These are phyloP conservation scores for Lucilia cuprina DNA, from an alignment of 1,140 invertebrate species.

Conservation along the genomic window DNA sequence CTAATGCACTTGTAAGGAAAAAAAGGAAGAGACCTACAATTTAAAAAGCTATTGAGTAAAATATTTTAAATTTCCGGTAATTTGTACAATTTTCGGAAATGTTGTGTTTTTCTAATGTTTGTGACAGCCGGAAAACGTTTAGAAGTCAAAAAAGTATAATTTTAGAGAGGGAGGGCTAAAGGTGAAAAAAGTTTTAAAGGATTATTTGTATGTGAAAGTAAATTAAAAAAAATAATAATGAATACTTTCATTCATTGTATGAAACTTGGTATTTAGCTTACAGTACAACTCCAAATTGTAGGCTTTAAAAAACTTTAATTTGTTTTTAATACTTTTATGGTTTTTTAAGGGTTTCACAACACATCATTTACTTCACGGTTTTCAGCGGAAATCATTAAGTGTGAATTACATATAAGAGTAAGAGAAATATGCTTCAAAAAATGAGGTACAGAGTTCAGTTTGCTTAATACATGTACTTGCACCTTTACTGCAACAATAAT, in stretches of 20 bases:
- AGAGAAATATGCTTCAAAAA: not conserved
- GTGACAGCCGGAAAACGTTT: not conserved
- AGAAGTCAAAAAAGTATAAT: not conserved
- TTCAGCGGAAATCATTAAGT: conserved; percentile 37
- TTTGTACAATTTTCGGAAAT: not conserved
- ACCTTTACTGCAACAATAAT: not conserved
- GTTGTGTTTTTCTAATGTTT: not conserved
- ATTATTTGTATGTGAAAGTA: too few relatives aligned
- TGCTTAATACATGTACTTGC: not conserved
- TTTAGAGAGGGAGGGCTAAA: not conserved
- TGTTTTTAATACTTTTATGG: not conserved
- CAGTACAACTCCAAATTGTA: too few relatives aligned
- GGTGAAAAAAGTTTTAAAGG: too few relatives aligned
- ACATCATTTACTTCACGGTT: not conserved
- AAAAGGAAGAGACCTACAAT: not conserved
- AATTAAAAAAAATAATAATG: too few relatives aligned
- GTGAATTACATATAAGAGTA: conserved; percentile 18
- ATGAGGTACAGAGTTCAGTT: not conserved
- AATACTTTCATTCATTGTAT: too few relatives aligned
- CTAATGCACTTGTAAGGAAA: not conserved
- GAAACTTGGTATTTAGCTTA: too few relatives aligned
- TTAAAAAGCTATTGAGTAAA: not conserved
- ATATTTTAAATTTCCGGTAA: not conserved
- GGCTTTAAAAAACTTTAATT: not conserved
- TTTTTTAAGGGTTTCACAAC: not conserved